phyloP scores from a whole-genome alignment of 2,113 vertebrate species.

The Chrysemys picta region DNA sequence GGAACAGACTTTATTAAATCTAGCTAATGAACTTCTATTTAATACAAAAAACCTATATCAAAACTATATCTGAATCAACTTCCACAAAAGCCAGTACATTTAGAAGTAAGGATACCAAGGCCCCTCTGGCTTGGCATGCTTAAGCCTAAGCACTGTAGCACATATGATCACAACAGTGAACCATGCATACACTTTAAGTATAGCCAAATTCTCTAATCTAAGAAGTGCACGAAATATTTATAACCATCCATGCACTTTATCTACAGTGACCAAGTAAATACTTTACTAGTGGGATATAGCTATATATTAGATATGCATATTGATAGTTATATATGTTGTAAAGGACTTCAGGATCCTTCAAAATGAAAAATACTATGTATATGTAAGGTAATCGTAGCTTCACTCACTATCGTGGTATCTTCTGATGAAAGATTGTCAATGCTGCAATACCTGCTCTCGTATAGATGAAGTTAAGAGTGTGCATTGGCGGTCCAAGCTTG shows the following conservation, averaged over 20 bases:
- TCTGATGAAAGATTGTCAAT: accelerated
- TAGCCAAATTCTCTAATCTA: not conserved
- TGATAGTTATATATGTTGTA: not conserved
- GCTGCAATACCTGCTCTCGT: accelerated
- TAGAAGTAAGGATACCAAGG: not conserved
- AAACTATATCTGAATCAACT: not conserved
- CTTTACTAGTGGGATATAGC: not conserved
- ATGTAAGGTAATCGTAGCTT: accelerated
- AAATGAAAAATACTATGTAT: not conserved
- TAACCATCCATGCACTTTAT: not conserved
- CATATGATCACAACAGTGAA: accelerated
- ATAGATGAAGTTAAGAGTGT: accelerated
- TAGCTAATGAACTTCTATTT: not conserved
- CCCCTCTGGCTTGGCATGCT: not conserved
- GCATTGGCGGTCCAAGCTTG: not conserved
- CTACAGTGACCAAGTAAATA: not conserved
- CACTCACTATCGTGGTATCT: not conserved
- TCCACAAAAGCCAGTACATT: not conserved
- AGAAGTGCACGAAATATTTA: accelerated
- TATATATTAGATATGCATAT: not conserved
- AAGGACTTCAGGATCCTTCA: not conserved
- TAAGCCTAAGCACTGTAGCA: accelerated
- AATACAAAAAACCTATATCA: not conserved
- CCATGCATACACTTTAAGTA: not conserved
- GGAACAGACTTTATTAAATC: not conserved